phyloP scores from a whole-genome alignment of 2,113 vertebrate genomes.

The Psettodes erumei region DNA sequence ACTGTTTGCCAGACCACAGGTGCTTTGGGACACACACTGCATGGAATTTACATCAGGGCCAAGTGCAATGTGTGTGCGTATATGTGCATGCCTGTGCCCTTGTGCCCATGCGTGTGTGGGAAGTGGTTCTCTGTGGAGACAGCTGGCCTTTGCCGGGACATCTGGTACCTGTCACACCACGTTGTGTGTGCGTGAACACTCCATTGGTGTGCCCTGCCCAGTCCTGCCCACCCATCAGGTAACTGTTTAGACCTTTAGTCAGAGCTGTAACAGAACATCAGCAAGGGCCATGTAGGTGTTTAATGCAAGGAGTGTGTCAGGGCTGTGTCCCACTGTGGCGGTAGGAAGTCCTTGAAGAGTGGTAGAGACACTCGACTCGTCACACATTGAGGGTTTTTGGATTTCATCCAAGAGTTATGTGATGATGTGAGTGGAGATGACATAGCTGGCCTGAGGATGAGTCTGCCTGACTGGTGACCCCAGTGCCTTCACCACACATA shows the following conservation, averaged over 20 bases:
- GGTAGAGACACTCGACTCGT: background rate
- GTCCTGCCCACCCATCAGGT: constrained; percentile 69
- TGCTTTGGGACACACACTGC: constrained; percentile 21
- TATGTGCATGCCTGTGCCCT: background rate
- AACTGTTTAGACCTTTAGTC: constrained; percentile 70
- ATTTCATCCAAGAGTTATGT: constrained; percentile 36
- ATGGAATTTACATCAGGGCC: constrained; percentile 10
- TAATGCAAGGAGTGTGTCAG: constrained; percentile 44
- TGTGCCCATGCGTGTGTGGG: background rate
- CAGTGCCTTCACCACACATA: constrained; percentile 10
- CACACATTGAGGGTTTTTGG: constrained; percentile 37
- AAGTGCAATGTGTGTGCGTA: constrained; percentile 1
- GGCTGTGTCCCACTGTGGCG: constrained; percentile 45
- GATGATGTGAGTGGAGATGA: constrained; percentile 49
- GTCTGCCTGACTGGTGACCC: constrained; percentile 53
- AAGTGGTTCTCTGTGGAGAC: constrained; percentile 30
- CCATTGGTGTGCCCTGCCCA: constrained; percentile 54
- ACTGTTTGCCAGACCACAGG: constrained; percentile 17
- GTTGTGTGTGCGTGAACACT: constrained; percentile 48
- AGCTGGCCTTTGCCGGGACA: constrained; percentile 67
- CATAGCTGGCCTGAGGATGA: constrained; percentile 43
- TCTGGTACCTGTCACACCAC: constrained; percentile 71
- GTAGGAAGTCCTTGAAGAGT: constrained; percentile 51
- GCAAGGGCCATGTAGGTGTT: constrained; percentile 54
- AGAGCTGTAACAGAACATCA: constrained; percentile 56